These are phyloP conservation scores for Chrysolina americana DNA, from an alignment of 2,888 invertebrate species.

Conservation along the genomic window DNA sequence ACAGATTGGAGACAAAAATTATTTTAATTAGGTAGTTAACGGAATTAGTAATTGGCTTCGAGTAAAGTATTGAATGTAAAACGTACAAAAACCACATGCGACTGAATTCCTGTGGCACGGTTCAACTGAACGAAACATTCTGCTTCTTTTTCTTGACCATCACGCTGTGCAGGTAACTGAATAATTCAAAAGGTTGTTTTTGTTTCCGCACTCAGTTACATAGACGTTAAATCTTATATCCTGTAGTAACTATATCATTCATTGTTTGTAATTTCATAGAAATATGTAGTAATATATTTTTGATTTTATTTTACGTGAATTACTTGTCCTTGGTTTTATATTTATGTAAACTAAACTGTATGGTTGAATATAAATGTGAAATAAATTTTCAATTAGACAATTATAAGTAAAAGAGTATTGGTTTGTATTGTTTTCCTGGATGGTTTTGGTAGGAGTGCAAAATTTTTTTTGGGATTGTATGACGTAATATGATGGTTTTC, in stretches of 20 bases:
- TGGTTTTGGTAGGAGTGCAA: not conserved
- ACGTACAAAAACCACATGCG: not conserved
- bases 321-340: slow-evolving; percentile 60
- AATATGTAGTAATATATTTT: slow-evolving; percentile 60
- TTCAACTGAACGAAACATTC: slow-evolving; percentile 27
- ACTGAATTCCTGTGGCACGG: not conserved
- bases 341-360: slow-evolving; percentile 62
- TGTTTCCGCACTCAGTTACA: slow-evolving; percentile 19
- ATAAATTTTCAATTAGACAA: slow-evolving; percentile 59
- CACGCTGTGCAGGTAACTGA: slow-evolving; percentile 33
- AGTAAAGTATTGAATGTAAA: too few species aligned
- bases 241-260: slow-evolving; percentile 41
- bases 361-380: slow-evolving; percentile 62
- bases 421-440: slow-evolving; percentile 30
- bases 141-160: slow-evolving; percentile 41
- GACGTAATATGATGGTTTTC: not conserved
- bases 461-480: not conserved
- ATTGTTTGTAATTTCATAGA: slow-evolving; percentile 60
- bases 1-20: too few species aligned
- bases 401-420: slow-evolving; percentile 35
- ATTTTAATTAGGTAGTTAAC: too few species aligned
- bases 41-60: too few species aligned
- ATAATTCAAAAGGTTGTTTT: slow-evolving; percentile 5
- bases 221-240: slow-evolving; percentile 28
- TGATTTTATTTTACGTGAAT: slow-evolving; percentile 54